Conservation (phyloP, 2,113 vertebrate genomes). For the human region GRCh38 chr9:69826001-69826500, state of each 20-base stretch:
- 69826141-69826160: not conserved
- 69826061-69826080: not conserved
- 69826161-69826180: not conserved
- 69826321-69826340: not conserved
- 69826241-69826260: not conserved
- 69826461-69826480: not conserved
- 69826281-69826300: not conserved
- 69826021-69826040: not conserved
- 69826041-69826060: not conserved
- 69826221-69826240: not conserved
- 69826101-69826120: not conserved
- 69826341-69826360: not conserved
- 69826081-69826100: slow-evolving; percentile 11
- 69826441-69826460: not conserved
- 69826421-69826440: not conserved
- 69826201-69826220: not conserved
- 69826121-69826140: not conserved
- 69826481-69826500: not conserved
- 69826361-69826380: not conserved
- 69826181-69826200: not conserved
- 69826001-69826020: not conserved
- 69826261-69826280: not conserved
- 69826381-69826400: not conserved
- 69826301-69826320: not conserved
- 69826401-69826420: not conserved